Conservation (phyloP, 2,888 invertebrate species). For the Philonicus albiceps region DNA sequence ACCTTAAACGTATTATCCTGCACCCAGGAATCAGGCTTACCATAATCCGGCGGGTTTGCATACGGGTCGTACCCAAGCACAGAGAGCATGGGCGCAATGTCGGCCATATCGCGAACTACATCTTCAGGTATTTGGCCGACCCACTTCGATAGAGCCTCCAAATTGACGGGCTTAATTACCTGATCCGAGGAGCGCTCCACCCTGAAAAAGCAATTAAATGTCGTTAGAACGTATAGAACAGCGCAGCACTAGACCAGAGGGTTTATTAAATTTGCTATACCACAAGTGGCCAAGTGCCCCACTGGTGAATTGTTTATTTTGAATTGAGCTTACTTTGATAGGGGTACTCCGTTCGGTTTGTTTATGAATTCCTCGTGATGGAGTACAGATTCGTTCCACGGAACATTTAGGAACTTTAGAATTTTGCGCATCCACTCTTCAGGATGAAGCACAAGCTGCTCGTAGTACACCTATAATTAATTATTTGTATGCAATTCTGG, state of each 20-base stretch:
- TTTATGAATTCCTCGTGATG: slow-evolving; percentile 98
- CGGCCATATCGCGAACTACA: slow-evolving; percentile 90
- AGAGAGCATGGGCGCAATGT: slow-evolving; percentile 93
- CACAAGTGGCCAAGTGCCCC: not conserved
- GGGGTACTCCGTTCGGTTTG: slow-evolving; percentile 90
- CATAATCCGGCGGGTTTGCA: slow-evolving; percentile 96
- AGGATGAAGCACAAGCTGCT: slow-evolving; percentile 95
- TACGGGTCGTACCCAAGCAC: slow-evolving; percentile 94
- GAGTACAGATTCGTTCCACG: slow-evolving; percentile 94
- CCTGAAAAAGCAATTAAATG: slow-evolving; percentile 66
- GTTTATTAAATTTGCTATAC: not conserved
- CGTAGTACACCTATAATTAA: slow-evolving; percentile 83
- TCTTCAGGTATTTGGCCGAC: slow-evolving; percentile 89
- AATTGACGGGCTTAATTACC: slow-evolving; percentile 97
- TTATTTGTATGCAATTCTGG: slow-evolving; percentile 43
- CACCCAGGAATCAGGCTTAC: slow-evolving; percentile 79
- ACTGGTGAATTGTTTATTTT: slow-evolving; percentile 4
- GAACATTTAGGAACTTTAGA: slow-evolving; percentile 86
- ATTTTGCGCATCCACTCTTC: slow-evolving; percentile 87
- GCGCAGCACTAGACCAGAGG: not conserved
- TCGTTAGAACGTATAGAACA: not conserved
- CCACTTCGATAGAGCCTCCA: slow-evolving; percentile 94
- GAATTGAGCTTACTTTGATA: slow-evolving; percentile 82
- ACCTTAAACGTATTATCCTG: slow-evolving; percentile 71
- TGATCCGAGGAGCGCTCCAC: slow-evolving; percentile 98